phyloP scores from a whole-genome alignment of 2,797 vertebrate genomes.

The Notamacropus eugenii region DNA sequence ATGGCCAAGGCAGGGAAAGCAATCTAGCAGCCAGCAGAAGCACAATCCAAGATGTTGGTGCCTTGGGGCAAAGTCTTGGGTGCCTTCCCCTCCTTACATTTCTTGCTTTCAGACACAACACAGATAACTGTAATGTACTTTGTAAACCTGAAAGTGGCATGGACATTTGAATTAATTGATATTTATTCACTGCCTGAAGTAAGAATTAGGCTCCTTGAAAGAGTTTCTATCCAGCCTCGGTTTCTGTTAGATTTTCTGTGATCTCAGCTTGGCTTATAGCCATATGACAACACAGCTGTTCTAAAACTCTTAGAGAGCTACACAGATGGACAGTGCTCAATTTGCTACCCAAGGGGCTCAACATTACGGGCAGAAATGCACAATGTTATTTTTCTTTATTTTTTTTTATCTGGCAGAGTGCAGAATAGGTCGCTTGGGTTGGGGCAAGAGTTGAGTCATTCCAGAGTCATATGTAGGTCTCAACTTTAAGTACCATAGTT shows the following conservation, averaged over 20 bases:
- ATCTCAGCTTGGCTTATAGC: not conserved
- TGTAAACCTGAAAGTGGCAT: not conserved
- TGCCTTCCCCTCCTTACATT: not conserved
- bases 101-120: not conserved
- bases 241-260: not conserved
- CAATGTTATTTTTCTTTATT: not conserved
- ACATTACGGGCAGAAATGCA: not conserved
- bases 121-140: not conserved
- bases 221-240: not conserved
- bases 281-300: not conserved
- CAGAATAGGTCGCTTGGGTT: not conserved
- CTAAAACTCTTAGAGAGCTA: not conserved
- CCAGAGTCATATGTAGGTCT: not conserved
- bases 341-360: not conserved
- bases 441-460: not conserved
- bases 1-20: not conserved
- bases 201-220: not conserved
- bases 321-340: not conserved
- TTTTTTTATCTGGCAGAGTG: not conserved
- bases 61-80: not conserved
- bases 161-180: not conserved
- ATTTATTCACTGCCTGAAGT: not conserved
- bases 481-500: not conserved
- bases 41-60: not conserved
- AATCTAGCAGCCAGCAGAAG: not conserved